Evolutionary conservation across 2,797 vertebrate species (phyloP).

Genomic region (Eulemur albifrons): DNA sequence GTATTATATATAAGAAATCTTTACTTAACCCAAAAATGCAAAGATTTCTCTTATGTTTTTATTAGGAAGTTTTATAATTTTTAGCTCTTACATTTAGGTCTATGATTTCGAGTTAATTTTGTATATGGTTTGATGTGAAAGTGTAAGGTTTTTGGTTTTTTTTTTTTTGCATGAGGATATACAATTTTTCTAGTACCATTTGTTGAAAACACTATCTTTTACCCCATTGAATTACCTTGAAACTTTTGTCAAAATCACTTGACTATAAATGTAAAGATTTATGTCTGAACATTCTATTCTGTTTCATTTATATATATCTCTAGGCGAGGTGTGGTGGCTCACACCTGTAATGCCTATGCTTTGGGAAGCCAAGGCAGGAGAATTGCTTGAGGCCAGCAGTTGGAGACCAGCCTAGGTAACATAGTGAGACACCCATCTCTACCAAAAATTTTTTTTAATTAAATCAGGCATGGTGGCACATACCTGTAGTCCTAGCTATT

Average conservation of each 20-base stretch:
- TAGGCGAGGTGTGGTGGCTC: neutral
- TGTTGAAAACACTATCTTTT: neutral
- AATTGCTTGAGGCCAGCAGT: no score
- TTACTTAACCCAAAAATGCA: neutral
- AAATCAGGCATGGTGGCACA: no score
- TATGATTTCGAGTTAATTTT: neutral
- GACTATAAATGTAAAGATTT: neutral
- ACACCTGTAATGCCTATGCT: no score
- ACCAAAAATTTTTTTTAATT: no score
- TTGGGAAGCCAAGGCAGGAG: no score
- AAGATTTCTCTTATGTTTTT: neutral
- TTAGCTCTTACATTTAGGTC: neutral
- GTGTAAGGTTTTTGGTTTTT: neutral
- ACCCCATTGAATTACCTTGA: neutral
- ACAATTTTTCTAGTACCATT: neutral
- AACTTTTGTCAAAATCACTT: neutral
- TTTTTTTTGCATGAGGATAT: neutral
- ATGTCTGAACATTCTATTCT: neutral
- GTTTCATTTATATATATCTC: neutral
- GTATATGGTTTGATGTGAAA: neutral
- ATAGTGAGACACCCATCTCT: no score
- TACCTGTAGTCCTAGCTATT: no score
- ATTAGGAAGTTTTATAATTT: neutral
- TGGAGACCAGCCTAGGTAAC: no score
- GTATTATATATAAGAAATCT: neutral